Percentiles rank a stretch among this genome's conserved stretches.
Conservation (phyloP, 35 echinoderm and acorn worm genomes). For the Diadema setosum region DNA sequence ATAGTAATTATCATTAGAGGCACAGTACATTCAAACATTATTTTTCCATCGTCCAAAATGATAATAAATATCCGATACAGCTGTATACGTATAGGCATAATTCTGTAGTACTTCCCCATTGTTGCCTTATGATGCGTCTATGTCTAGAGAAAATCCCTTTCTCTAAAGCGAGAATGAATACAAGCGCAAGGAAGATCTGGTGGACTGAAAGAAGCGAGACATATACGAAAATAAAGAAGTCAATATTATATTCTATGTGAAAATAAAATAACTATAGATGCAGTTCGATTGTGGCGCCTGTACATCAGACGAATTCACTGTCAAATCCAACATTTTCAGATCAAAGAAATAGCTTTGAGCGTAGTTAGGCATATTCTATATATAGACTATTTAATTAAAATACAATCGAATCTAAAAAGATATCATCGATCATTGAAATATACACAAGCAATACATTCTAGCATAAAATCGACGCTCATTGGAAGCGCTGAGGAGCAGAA, state of each 20-base stretch:
- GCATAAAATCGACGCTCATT: too few species aligned
- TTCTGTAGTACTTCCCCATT: conserved; percentile 4
- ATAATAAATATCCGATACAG: conserved; percentile 24
- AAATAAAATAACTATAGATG: conserved; percentile 14
- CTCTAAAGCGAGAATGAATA: not conserved
- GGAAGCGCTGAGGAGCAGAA: too few species aligned
- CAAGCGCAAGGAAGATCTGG: not conserved
- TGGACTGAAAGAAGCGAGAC: not conserved
- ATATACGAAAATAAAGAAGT: conserved; percentile 19
- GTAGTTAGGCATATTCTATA: conserved; percentile 8
- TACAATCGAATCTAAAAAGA: not conserved
- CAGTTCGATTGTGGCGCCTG: not conserved
- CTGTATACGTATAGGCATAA: not conserved
- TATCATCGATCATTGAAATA: not conserved
- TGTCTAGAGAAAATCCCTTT: not conserved
- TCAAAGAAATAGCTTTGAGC: conserved; percentile 20
- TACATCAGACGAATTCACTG: conserved; percentile 6
- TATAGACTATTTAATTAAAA: conserved; percentile 19
- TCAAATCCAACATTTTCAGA: not conserved
- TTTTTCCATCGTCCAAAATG: conserved; percentile 21
- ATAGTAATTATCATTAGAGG: conserved; percentile 30
- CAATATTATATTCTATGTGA: conserved; percentile 9
- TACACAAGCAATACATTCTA: conserved; percentile 1
- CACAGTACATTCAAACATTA: conserved; percentile 19
- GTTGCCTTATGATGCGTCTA: not conserved